Conservation (phyloP, 2,888 invertebrate genomes). For the Coleophora flavipennella region DNA sequence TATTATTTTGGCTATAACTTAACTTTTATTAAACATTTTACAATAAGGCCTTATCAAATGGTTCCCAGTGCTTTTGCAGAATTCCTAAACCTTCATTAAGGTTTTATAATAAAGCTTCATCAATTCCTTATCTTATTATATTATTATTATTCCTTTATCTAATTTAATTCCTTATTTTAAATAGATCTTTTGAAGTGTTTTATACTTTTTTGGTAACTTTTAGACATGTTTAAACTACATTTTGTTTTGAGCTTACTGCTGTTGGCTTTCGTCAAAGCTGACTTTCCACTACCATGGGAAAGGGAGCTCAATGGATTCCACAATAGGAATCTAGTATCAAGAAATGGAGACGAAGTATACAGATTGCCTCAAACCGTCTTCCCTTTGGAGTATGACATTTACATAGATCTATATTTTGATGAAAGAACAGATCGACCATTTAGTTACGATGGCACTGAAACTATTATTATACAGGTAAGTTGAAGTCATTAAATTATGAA, state of each 20-base stretch:
- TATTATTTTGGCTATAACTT: no score
- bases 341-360: slow-evolving; percentile 33
- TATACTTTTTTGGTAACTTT: no score
- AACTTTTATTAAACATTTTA: no score
- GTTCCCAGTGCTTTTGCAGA: no score
- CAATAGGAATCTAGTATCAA: slow-evolving; percentile 15
- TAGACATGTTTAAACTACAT: slow-evolving; percentile 30
- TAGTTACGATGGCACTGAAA: slow-evolving; percentile 48
- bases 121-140: no score
- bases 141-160: no score
- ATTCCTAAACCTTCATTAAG: no score
- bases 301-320: slow-evolving; percentile 34
- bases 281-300: slow-evolving; percentile 39
- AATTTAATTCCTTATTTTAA: no score
- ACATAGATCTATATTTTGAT: slow-evolving; percentile 49
- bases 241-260: slow-evolving; percentile 26
- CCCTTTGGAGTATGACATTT: slow-evolving; percentile 54
- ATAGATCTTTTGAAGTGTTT: no score
- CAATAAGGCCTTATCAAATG: no score
- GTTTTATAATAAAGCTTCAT: no score
- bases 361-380: slow-evolving; percentile 47
- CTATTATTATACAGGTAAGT: slow-evolving; percentile 45
- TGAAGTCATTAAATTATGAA: no score
- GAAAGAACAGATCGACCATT: slow-evolving; percentile 44
- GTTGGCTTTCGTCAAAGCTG: slow-evolving; percentile 26